phyloP scores from a whole-genome alignment of 2,113 vertebrate species.

The Cephalophus harveyi region DNA sequence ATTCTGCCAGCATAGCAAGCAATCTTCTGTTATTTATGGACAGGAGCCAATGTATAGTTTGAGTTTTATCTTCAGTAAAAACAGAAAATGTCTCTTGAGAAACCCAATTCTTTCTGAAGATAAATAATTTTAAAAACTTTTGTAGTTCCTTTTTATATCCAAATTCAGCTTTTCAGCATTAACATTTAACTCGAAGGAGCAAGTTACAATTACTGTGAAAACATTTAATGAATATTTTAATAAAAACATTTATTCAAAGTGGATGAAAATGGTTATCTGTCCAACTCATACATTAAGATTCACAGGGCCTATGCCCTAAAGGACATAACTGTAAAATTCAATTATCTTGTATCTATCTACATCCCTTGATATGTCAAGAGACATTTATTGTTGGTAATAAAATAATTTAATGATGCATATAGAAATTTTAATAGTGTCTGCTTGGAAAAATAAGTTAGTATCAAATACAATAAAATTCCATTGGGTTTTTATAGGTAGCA shows the following conservation, averaged over 20 bases:
- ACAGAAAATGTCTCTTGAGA: slow-evolving; percentile 21
- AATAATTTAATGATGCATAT: slow-evolving; percentile 48
- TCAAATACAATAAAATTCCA: slow-evolving; percentile 48
- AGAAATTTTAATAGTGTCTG: slow-evolving; percentile 5
- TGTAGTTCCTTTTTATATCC: slow-evolving; percentile 10
- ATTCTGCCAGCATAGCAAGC: background rate
- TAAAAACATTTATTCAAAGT: slow-evolving; percentile 53
- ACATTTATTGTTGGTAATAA: slow-evolving; percentile 53
- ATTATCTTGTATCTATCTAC: slow-evolving; percentile 30
- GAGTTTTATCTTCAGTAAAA: slow-evolving; percentile 15
- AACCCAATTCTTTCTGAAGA: background rate
- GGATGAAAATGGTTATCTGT: slow-evolving; percentile 54
- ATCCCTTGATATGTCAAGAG: slow-evolving; percentile 40
- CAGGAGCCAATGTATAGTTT: background rate
- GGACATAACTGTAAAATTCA: slow-evolving; percentile 30
- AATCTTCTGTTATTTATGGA: background rate
- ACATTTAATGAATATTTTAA: slow-evolving; percentile 59
- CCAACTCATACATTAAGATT: slow-evolving; percentile 42
- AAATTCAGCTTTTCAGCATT: slow-evolving; percentile 50
- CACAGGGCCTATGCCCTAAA: slow-evolving; percentile 30
- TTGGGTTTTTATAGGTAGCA: slow-evolving; percentile 17
- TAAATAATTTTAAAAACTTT: background rate
- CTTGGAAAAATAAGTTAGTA: slow-evolving; percentile 25
- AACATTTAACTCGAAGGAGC: slow-evolving; percentile 57
- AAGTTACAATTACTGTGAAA: slow-evolving; percentile 52